phyloP scores from a whole-genome alignment of 37 sponge, comb jelly and placozoan genomes.

The Dysidea cf. avara region DNA sequence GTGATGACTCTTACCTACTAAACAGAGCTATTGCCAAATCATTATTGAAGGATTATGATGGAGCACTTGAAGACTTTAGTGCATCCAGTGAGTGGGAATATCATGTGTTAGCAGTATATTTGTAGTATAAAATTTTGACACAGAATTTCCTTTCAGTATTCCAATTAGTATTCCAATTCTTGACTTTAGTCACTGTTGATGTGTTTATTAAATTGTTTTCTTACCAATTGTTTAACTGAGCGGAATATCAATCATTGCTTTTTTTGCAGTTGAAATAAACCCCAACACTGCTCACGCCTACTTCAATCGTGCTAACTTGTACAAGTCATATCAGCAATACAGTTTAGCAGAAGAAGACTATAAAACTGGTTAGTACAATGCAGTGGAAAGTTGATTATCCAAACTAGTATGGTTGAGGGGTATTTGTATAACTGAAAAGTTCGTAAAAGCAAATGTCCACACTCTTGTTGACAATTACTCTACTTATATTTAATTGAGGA shows the following conservation, averaged over 20 bases:
- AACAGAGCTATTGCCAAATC: conserved; percentile 64
- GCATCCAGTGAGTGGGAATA: conserved; percentile 27
- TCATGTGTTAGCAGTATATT: too few relatives aligned
- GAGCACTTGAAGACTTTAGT: conserved; percentile 69
- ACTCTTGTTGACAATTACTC: too few relatives aligned
- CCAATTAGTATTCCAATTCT: too few relatives aligned
- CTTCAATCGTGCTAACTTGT: conserved; percentile 89
- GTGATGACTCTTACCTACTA: conserved; percentile 49
- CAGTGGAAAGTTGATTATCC: background rate
- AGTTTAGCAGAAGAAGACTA: conserved; percentile 77
- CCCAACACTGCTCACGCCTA: conserved; percentile 78
- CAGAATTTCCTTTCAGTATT: too few relatives aligned
- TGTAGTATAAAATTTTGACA: too few relatives aligned
- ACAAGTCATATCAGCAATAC: conserved; percentile 38
- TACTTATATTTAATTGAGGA: too few relatives aligned
- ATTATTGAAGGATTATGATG: conserved; percentile 51
- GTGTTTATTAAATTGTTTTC: too few relatives aligned
- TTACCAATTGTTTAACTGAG: too few relatives aligned
- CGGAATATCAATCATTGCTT: too few relatives aligned
- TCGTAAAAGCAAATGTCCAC: too few relatives aligned
- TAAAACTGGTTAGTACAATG: conserved; percentile 45
- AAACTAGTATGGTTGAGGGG: background rate
- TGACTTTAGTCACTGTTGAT: too few relatives aligned
- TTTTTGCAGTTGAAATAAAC: conserved; percentile 49
- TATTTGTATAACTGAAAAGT: too few relatives aligned